Conservation (phyloP, 1,140 invertebrate species). For the Pseudomyrmex concolor region DNA sequence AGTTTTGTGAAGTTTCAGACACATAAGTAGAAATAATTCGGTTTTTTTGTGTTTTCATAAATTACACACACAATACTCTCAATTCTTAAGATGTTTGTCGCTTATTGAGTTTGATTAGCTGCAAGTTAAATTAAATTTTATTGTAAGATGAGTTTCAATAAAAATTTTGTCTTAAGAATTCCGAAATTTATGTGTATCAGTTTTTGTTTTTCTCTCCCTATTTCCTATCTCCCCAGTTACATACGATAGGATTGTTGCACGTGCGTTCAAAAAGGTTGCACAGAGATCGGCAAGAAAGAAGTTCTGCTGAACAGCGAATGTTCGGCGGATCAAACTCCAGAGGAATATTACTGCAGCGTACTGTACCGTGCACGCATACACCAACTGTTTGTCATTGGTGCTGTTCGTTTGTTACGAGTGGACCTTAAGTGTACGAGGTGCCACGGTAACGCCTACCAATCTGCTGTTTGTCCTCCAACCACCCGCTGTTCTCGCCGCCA, state of each 20-base stretch:
- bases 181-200: too few relatives aligned
- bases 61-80: neutral
- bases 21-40: neutral
- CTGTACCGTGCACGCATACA: constrained; percentile 63
- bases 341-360: constrained; percentile 63
- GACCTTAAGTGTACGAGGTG: constrained; percentile 68
- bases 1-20: neutral
- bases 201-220: too few relatives aligned
- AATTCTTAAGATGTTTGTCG: too few relatives aligned
- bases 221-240: too few relatives aligned
- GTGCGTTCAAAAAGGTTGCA: neutral
- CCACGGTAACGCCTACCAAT: constrained; percentile 74
- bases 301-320: constrained; percentile 11
- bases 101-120: too few relatives aligned
- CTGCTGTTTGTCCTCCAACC: constrained; percentile 75
- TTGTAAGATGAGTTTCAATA: too few relatives aligned
- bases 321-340: constrained; percentile 53
- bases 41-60: neutral
- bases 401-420: constrained; percentile 67
- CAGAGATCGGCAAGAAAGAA: too few relatives aligned
- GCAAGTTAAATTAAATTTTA: too few relatives aligned
- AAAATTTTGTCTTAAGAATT: too few relatives aligned
- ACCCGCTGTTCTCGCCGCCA: constrained; percentile 46
- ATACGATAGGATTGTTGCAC: too few relatives aligned
- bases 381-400: constrained; percentile 59